Conservation (phyloP, 2,113 vertebrate genomes). For the Procavia capensis region DNA sequence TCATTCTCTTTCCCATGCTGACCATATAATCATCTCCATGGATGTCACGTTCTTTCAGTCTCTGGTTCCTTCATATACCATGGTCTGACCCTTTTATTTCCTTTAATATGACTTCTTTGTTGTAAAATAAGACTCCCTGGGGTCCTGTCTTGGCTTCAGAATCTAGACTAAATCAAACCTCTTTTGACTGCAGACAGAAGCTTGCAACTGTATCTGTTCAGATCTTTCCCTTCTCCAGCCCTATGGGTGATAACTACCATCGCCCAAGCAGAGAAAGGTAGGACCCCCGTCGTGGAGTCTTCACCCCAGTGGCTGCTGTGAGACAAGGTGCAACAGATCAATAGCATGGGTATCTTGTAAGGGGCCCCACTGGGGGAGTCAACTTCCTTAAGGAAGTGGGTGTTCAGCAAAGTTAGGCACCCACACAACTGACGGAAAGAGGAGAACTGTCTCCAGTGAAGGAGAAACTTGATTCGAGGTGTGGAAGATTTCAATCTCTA, state of each 20-base stretch:
- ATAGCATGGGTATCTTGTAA: background rate
- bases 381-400: background rate
- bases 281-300: too few species aligned
- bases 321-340: background rate
- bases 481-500: background rate
- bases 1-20: too few species aligned
- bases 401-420: background rate
- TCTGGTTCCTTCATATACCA: background rate
- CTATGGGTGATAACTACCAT: background rate
- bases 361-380: background rate
- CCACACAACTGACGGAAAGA: background rate
- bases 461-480: background rate
- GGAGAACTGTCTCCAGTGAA: background rate
- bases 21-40: too few species aligned
- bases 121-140: background rate
- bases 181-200: background rate
- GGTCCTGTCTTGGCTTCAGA: background rate
- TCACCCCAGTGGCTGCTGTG: accelerated
- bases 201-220: background rate
- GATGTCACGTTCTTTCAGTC: background rate
- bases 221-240: background rate
- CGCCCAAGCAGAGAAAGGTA: background rate
- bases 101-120: background rate
- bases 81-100: background rate
- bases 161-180: background rate